These are phyloP conservation scores for Psettodes erumei DNA, from an alignment of 2,113 vertebrate species.

Conservation along the genomic window DNA sequence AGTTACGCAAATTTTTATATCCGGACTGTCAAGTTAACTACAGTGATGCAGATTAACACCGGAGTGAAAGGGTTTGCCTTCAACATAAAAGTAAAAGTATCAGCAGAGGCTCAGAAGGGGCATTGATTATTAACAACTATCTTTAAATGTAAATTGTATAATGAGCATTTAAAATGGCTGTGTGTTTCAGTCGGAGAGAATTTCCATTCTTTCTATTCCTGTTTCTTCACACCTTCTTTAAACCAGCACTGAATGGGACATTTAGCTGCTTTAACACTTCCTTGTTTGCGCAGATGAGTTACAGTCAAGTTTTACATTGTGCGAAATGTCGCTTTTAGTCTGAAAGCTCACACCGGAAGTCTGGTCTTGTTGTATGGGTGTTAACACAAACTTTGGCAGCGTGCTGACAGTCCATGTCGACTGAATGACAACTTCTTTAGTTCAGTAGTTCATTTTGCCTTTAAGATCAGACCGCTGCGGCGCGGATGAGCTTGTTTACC, in stretches of 20 bases:
- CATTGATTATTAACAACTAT: background rate
- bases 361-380: accelerated
- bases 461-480: too few relatives aligned
- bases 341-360: slow-evolving; percentile 44
- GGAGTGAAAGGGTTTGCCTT: background rate
- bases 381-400: background rate
- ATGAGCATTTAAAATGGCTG: background rate
- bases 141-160: background rate
- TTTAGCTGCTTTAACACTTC: background rate
- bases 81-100: background rate
- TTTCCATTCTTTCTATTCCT: background rate
- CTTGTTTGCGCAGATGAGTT: background rate
- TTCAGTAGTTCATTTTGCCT: background rate
- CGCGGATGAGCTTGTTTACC: slow-evolving; percentile 2
- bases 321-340: slow-evolving; percentile 11
- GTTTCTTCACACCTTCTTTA: background rate
- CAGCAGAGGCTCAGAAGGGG: too few relatives aligned
- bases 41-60: background rate
- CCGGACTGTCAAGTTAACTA: slow-evolving; percentile 31
- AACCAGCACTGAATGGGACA: background rate
- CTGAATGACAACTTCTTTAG: background rate
- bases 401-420: background rate
- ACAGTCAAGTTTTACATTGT: background rate
- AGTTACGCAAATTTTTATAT: slow-evolving; percentile 35
- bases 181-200: background rate